phyloP scores from a whole-genome alignment of 1,140 invertebrate species.

The Hestina assimilis region DNA sequence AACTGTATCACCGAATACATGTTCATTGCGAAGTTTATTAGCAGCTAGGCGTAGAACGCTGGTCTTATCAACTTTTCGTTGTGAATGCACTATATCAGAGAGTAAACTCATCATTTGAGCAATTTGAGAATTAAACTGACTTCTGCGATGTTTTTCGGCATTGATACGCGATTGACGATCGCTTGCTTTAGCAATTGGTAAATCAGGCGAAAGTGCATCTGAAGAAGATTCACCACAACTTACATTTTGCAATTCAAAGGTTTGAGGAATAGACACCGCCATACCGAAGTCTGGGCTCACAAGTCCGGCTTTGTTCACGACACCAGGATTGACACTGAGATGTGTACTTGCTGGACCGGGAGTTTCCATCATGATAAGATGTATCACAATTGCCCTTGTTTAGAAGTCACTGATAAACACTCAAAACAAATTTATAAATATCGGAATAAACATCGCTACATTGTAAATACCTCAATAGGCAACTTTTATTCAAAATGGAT shows the following conservation, averaged over 20 bases:
- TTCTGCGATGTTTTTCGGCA: conserved; percentile 93
- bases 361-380: conserved; percentile 56
- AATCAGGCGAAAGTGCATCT: conserved; percentile 61
- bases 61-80: conserved; percentile 93
- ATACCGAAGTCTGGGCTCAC: conserved; percentile 46
- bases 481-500: not conserved
- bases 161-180: conserved; percentile 89
- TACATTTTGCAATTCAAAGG: conserved; percentile 41
- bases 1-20: conserved; percentile 78
- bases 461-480: not conserved
- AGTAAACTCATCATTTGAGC: conserved; percentile 88
- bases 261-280: conserved; percentile 41
- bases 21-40: conserved; percentile 83
- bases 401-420: conserved; percentile 42
- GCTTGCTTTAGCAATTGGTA: conserved; percentile 54
- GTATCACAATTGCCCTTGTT: conserved; percentile 46
- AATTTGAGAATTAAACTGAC: conserved; percentile 93
- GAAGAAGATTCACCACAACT: conserved; percentile 62
- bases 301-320: conserved; percentile 43
- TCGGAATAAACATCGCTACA: conserved; percentile 20
- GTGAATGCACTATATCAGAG: conserved; percentile 89
- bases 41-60: conserved; percentile 91
- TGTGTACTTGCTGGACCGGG: conserved; percentile 42
- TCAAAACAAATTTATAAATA: conserved; percentile 25
- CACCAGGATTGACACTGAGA: conserved; percentile 39